phyloP scores from a whole-genome alignment of 64 coral and sea anemone species.

The Montipora efflorescens region DNA sequence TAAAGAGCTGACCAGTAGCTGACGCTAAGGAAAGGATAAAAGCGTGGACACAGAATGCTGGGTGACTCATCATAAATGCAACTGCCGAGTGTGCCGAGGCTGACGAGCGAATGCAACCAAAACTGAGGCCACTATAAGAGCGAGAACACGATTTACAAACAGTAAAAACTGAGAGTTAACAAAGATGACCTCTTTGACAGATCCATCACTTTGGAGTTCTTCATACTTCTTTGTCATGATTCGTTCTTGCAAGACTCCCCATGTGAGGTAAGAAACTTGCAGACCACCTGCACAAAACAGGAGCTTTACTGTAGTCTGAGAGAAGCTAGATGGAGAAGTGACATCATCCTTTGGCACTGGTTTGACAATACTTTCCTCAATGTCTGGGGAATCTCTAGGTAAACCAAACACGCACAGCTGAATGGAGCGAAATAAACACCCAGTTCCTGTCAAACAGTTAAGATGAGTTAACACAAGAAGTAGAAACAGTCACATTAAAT shows the following conservation, averaged over 20 bases:
- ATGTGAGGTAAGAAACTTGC: constrained; percentile 86
- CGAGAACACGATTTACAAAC: constrained; percentile 87
- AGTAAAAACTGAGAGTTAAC: constrained; percentile 93
- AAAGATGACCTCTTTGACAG: constrained; percentile 70
- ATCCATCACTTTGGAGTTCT: constrained; percentile 74
- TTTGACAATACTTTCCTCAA: constrained; percentile 69
- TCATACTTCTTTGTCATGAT: constrained; percentile 89
- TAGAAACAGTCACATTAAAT: too few species aligned
- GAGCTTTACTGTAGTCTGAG: constrained; percentile 60
- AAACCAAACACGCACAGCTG: constrained; percentile 75
- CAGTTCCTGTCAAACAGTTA: constrained; percentile 35
- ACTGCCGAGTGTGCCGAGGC: constrained; percentile 90
- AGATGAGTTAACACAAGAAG: background rate
- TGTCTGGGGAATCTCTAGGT: constrained; percentile 34
- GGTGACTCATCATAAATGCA: constrained; percentile 66
- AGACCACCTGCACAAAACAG: constrained; percentile 60
- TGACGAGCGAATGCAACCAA: constrained; percentile 78
- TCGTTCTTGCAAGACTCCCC: constrained; percentile 96
- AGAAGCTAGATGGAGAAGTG: constrained; percentile 18
- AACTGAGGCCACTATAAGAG: constrained; percentile 70
- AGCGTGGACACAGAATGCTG: constrained; percentile 77
- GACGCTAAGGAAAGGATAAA: constrained; percentile 78
- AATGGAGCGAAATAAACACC: constrained; percentile 54
- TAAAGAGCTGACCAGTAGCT: constrained; percentile 95
- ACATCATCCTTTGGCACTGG: constrained; percentile 12